Percentiles rank a stretch among this genome's conserved stretches.
Evolutionary conservation across 2,888 invertebrate species (phyloP).

Genomic region (Nymphalis polychloros): DNA sequence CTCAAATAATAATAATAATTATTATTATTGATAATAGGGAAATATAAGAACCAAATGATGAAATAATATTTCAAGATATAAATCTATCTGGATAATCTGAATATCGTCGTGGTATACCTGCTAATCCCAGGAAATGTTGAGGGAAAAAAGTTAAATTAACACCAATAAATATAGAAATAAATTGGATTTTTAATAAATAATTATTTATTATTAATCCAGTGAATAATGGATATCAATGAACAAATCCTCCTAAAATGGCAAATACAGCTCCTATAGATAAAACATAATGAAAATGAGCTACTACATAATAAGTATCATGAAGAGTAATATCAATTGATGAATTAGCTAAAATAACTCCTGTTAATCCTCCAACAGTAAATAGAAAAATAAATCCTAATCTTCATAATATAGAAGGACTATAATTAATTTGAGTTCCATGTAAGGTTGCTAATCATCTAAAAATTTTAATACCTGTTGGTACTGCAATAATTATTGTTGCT

Average conservation of each 20-base stretch:
- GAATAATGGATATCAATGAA: slow-evolving; percentile 87
- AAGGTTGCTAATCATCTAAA: slow-evolving; percentile 87
- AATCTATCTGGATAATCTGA: slow-evolving; percentile 68
- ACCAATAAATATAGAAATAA: slow-evolving; percentile 80
- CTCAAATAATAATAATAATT: slow-evolving; percentile 84
- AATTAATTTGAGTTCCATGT: slow-evolving; percentile 19
- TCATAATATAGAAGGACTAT: slow-evolving; percentile 17
- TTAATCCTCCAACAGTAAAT: slow-evolving; percentile 20
- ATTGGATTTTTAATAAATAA: slow-evolving; percentile 84
- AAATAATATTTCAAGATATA: slow-evolving; percentile 84
- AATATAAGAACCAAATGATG: slow-evolving; percentile 85
- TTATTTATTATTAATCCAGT: slow-evolving; percentile 83
- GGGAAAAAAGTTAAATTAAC: too few species aligned
- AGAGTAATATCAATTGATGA: slow-evolving; percentile 89
- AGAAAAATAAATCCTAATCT: slow-evolving; percentile 18
- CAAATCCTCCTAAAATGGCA: slow-evolving; percentile 88
- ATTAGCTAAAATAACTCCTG: slow-evolving; percentile 73
- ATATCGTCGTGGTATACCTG: slow-evolving; percentile 87
- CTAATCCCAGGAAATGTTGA: slow-evolving; percentile 47
- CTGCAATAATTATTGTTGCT: slow-evolving; percentile 92
- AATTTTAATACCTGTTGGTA: slow-evolving; percentile 92
- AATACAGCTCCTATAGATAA: slow-evolving; percentile 90
- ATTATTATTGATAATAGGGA: slow-evolving; percentile 82
- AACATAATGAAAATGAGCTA: slow-evolving; percentile 92
- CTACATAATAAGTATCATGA: slow-evolving; percentile 93